Percentiles rank a stretch among this genome's conserved stretches.
phyloP scores from a whole-genome alignment of 2,888 invertebrate genomes.

The Caenorhabditis doughertyi region DNA sequence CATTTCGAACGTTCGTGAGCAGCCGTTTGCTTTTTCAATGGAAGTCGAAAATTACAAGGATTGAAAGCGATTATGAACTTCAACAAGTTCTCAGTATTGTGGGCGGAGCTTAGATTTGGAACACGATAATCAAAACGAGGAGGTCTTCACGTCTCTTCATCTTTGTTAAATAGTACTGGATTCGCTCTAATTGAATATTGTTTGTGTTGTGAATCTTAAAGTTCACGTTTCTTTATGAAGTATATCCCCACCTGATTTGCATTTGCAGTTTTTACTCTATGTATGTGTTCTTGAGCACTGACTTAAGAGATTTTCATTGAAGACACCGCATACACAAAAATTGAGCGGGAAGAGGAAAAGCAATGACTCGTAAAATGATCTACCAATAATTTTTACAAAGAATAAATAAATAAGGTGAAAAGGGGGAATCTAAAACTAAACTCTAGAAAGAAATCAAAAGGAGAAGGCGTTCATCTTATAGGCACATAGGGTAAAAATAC shows the following conservation, averaged over 20 bases:
- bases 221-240: no score
- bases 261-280: no score
- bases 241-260: no score
- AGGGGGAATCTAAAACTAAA: conserved; percentile 19
- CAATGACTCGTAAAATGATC: conserved; percentile 51
- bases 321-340: conserved; percentile 16
- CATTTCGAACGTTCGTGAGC: conserved; percentile 20
- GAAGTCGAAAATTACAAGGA: conserved; percentile 17
- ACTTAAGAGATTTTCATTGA: conserved; percentile 10
- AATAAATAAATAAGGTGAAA: conserved; percentile 20
- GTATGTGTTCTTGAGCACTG: no score
- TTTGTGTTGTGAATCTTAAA: no score
- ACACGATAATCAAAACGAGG: not conserved
- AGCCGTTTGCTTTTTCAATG: conserved; percentile 36
- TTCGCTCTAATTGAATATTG: no score
- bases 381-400: conserved; percentile 52
- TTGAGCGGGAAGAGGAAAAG: not conserved
- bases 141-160: not conserved
- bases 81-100: not conserved
- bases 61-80: not conserved
- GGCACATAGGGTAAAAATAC: conserved; percentile 34
- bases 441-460: conserved; percentile 26
- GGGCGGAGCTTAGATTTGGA: conserved; percentile 37
- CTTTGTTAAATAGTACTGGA: no score
- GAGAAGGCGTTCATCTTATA: conserved; percentile 19